phyloP scores from a whole-genome alignment of 64 coral and sea anemone species.

The Hydrozoanthus tunicans region DNA sequence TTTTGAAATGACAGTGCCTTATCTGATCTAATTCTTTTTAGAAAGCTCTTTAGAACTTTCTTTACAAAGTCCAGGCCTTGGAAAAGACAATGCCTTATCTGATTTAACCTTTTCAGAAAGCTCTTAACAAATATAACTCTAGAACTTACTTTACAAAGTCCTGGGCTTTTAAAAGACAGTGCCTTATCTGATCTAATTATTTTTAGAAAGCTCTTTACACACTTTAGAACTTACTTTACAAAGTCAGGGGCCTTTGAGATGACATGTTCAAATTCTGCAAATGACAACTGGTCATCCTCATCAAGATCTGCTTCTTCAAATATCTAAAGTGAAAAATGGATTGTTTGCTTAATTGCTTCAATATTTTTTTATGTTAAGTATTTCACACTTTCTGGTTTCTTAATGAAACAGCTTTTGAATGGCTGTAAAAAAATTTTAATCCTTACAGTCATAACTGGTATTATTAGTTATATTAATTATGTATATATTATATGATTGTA shows the following conservation, averaged over 20 bases:
- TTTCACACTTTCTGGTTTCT: too few species aligned
- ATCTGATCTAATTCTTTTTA: neutral
- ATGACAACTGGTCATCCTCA: slow-evolving; percentile 96
- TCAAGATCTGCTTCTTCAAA: slow-evolving; percentile 99
- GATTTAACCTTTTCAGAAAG: too few species aligned
- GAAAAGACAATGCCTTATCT: slow-evolving; percentile 66
- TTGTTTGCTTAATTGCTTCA: too few species aligned
- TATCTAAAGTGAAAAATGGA: slow-evolving; percentile 52
- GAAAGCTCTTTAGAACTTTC: slow-evolving; percentile 56
- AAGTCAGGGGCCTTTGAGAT: slow-evolving; percentile 99
- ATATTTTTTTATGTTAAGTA: too few species aligned
- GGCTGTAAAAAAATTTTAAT: too few species aligned
- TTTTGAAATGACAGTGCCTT: too few species aligned
- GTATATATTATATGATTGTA: too few species aligned
- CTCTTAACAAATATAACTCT: too few species aligned
- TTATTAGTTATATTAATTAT: too few species aligned
- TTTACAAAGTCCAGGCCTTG: slow-evolving; percentile 98
- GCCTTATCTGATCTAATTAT: neutral
- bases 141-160: neutral
- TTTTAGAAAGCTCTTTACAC: neutral
- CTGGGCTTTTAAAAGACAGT: too few species aligned
- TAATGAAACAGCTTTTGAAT: too few species aligned
- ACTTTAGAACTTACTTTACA: slow-evolving; percentile 81
- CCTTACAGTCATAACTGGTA: too few species aligned
- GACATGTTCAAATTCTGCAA: slow-evolving; percentile 99